Evolutionary conservation across 2,888 invertebrate genomes (phyloP).

Genomic region (Acanthosepion lycidas): DNA sequence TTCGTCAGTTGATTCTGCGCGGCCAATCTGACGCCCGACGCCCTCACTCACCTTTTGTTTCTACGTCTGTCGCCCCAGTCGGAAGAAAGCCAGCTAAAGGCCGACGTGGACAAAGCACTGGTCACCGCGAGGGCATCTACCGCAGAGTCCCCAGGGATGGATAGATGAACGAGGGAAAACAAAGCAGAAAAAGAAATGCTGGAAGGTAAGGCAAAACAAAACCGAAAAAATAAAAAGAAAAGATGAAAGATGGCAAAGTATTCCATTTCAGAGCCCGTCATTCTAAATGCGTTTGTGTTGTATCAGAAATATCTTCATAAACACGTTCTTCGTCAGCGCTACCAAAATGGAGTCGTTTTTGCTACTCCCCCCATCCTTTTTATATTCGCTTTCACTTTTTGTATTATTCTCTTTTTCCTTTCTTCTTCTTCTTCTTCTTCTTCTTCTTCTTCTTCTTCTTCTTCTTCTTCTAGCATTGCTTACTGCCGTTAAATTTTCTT

Average conservation of each 20-base stretch:
- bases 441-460: too few species aligned
- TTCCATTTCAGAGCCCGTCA: background rate
- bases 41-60: background rate
- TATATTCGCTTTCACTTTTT: background rate
- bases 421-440: background rate
- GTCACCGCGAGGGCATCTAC: conserved; percentile 18
- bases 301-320: background rate
- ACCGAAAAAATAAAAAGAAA: background rate
- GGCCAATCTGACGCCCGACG: background rate
- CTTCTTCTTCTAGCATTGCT: too few species aligned
- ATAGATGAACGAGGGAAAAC: background rate
- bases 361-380: background rate
- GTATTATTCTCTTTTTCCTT: background rate
- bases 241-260: background rate
- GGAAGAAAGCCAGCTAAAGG: background rate
- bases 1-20: background rate
- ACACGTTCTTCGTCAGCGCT: background rate
- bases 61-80: background rate
- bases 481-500: too few species aligned
- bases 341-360: background rate
- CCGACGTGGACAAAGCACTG: background rate
- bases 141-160: background rate
- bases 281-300: background rate
- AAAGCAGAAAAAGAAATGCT: background rate
- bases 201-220: background rate